Evolutionary conservation across 2,113 vertebrate genomes (phyloP).

Genomic region (Ascaphus truei): DNA sequence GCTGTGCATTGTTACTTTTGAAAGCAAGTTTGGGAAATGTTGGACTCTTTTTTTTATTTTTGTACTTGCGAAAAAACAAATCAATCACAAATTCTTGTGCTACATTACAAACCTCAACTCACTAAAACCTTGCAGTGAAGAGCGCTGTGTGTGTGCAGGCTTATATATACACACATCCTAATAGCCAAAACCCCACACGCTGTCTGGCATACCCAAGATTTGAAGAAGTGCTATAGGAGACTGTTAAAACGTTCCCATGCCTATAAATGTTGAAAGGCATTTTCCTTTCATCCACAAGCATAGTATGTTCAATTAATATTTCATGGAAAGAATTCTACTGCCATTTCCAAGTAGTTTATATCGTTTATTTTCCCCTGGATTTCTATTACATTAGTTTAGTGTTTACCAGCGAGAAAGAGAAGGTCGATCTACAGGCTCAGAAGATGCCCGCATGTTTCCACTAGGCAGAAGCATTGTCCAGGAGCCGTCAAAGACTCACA

Average conservation of each 20-base stretch:
- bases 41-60: neutral
- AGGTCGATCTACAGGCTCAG: too few relatives aligned
- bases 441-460: too few relatives aligned
- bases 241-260: neutral
- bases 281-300: neutral
- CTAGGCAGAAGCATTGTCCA: too few relatives aligned
- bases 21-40: neutral
- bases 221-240: neutral
- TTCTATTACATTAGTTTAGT: too few relatives aligned
- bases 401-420: too few relatives aligned
- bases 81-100: neutral
- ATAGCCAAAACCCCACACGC: slow-evolving; percentile 1
- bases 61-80: neutral
- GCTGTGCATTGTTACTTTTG: neutral
- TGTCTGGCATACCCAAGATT: neutral
- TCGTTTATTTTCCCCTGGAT: too few relatives aligned
- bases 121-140: neutral
- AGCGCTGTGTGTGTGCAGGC: neutral
- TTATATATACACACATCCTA: neutral
- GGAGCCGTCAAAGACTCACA: too few relatives aligned
- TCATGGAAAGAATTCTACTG: neutral
- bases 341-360: neutral
- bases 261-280: neutral
- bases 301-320: neutral
- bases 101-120: neutral